phyloP scores from a whole-genome alignment of 1,140 invertebrate genomes.

The Harlomillsia oculata region DNA sequence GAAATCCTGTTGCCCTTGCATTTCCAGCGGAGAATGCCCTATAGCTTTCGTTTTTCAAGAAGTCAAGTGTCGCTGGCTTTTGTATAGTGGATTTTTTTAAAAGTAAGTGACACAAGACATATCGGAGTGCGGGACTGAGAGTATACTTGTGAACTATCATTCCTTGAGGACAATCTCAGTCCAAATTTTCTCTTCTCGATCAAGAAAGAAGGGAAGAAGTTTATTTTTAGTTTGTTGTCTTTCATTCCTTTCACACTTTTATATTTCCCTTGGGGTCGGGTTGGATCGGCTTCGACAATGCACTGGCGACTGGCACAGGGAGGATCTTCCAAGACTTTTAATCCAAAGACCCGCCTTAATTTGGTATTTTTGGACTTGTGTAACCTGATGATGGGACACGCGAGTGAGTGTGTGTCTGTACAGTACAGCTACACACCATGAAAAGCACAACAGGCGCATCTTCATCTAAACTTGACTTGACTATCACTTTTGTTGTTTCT shows the following conservation, averaged over 20 bases:
- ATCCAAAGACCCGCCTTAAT: constrained; percentile 27
- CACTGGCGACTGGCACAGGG: constrained; percentile 9
- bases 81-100: too few relatives aligned
- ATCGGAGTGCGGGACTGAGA: too few relatives aligned
- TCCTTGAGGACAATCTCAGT: constrained; percentile 6
- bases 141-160: neutral
- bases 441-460: too few relatives aligned
- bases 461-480: too few relatives aligned
- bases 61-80: too few relatives aligned
- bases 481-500: too few relatives aligned
- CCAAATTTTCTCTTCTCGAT: constrained; percentile 3
- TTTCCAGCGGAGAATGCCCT: neutral
- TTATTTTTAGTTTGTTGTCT: constrained; percentile 14
- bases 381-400: constrained; percentile 8
- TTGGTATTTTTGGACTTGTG: constrained; percentile 26
- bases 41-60: neutral
- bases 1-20: neutral
- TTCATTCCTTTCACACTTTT: constrained; percentile 12
- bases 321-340: too few relatives aligned
- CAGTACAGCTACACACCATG: too few relatives aligned
- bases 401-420: too few relatives aligned
- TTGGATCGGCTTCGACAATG: constrained; percentile 9
- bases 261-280: constrained; percentile 16
- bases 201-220: neutral
- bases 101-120: too few relatives aligned